Percentiles rank a stretch among this genome's conserved stretches.
Conservation (phyloP, 2,797 vertebrate species). For the Tamandua tetradactyla region DNA sequence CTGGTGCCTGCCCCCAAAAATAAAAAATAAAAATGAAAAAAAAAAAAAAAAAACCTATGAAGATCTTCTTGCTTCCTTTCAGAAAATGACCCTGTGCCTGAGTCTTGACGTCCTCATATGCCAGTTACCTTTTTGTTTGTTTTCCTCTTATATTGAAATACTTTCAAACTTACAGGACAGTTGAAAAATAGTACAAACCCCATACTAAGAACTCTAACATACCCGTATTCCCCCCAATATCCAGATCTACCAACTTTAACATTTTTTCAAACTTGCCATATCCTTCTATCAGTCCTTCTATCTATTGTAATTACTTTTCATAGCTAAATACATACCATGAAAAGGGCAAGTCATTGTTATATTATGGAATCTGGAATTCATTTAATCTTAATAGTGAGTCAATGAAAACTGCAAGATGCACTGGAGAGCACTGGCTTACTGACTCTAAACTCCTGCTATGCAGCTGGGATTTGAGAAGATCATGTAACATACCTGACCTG, state of each 20-base stretch:
- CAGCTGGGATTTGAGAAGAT: neutral
- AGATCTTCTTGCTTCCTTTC: slow-evolving; percentile 65
- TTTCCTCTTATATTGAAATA: too few relatives aligned
- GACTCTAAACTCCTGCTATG: neutral
- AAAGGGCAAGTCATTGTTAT: neutral
- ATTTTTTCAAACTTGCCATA: too few relatives aligned
- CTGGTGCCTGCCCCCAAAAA: too few relatives aligned
- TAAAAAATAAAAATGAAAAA: too few relatives aligned
- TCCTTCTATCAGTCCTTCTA: too few relatives aligned
- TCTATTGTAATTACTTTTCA: slow-evolving; percentile 38
- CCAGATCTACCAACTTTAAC: too few relatives aligned
- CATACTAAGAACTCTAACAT: too few relatives aligned
- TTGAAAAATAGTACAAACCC: too few relatives aligned
- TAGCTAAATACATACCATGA: slow-evolving; percentile 39
- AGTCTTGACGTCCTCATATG: slow-evolving; percentile 60
- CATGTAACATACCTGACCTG: neutral
- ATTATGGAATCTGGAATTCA: slow-evolving; percentile 10
- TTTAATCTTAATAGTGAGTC: neutral
- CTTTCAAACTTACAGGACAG: too few relatives aligned
- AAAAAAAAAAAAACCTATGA: too few relatives aligned
- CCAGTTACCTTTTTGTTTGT: slow-evolving; percentile 37
- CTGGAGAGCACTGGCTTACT: neutral
- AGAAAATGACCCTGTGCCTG: slow-evolving; percentile 49
- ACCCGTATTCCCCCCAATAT: too few relatives aligned
- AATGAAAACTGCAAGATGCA: neutral